Evolutionary conservation across 37 sponge, comb jelly and placozoan genomes (phyloP), one percentile per base, ranked within the genome.

Genomic region (Chondrilla cf. caribensis): DNA sequence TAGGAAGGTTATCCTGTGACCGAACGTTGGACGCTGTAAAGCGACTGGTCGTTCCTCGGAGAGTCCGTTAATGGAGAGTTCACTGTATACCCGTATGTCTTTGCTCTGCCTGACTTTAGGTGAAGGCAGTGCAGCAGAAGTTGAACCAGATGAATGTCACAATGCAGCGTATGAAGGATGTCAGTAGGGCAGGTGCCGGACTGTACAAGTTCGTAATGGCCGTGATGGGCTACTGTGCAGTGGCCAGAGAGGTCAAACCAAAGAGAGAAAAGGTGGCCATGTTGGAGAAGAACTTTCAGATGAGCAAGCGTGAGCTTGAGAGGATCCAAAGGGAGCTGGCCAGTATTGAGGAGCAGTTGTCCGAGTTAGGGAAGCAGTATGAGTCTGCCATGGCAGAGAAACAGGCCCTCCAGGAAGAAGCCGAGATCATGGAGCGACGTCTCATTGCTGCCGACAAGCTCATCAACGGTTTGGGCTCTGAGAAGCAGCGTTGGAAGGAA

Each of bases 261-360:
- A 98, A 98, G 88, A 86, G 99, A 83, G 99, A 98, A 54, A 96
- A 90, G 83, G 99, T 98, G 42, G 99, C 99, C 41, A 80, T 79
- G 37, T 85, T 98, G 54, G 99, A 98, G 78, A 86, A 76, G 73
- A 93, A 98, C 81, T 98, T 81, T 59, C 89, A 90, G 62, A 73
- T 92, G 84, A 98, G 99, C 78, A 98, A 98, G 58, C 86, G 96
- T 28, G 99, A 98, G 73, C 71, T 98, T 84, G 99, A 96, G 29
- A 88, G 84, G 77, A 98, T 98, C 57, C 93, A 96, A 47, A 86
- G 81, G 54, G 99, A 98, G 80, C 65, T 96, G 86, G 41, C 80
- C 4, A 81, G 77, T 59, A 88, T 98, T 72, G 93, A 94, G 37
- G 84, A 81, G 21, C 90, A 94, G 85, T 87, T 98, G 44, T 86